phyloP scores from a whole-genome alignment of 2,113 vertebrate species.

The Psettodes erumei region DNA sequence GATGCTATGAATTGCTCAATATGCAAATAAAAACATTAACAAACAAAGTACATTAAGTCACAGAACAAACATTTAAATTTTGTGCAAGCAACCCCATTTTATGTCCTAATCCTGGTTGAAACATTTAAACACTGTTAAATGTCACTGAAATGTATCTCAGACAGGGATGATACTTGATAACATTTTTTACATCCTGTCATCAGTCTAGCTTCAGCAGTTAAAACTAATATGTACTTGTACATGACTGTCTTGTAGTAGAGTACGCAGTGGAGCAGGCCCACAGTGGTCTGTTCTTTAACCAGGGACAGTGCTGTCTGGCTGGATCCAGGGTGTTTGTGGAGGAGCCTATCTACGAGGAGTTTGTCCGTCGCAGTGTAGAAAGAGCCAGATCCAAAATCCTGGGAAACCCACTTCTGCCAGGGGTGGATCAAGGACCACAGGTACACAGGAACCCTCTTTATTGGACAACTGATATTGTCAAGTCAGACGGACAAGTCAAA shows the following conservation, averaged over 20 bases:
- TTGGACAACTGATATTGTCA: background rate
- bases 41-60: background rate
- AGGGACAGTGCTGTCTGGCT: slow-evolving; percentile 90
- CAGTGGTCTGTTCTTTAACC: slow-evolving; percentile 89
- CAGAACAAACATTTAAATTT: too few relatives aligned
- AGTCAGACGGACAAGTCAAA: too few relatives aligned
- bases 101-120: too few relatives aligned
- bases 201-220: background rate
- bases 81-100: too few relatives aligned
- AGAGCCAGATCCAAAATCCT: slow-evolving; percentile 85
- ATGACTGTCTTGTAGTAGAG: slow-evolving; percentile 81
- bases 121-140: background rate
- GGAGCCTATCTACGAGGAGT: slow-evolving; percentile 89
- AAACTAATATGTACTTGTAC: background rate
- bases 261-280: slow-evolving; percentile 87
- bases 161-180: too few relatives aligned
- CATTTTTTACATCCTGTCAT: background rate
- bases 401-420: slow-evolving; percentile 85
- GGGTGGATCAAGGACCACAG: slow-evolving; percentile 89
- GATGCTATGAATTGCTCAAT: background rate
- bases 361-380: slow-evolving; percentile 86
- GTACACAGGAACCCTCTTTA: slow-evolving; percentile 56
- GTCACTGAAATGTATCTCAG: background rate
- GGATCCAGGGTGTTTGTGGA: slow-evolving; percentile 92
- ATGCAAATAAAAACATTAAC: background rate